Percentiles rank a stretch among this genome's conserved stretches.
phyloP scores from a whole-genome alignment of 2,888 invertebrate genomes.

The Esperia sulphurella region DNA sequence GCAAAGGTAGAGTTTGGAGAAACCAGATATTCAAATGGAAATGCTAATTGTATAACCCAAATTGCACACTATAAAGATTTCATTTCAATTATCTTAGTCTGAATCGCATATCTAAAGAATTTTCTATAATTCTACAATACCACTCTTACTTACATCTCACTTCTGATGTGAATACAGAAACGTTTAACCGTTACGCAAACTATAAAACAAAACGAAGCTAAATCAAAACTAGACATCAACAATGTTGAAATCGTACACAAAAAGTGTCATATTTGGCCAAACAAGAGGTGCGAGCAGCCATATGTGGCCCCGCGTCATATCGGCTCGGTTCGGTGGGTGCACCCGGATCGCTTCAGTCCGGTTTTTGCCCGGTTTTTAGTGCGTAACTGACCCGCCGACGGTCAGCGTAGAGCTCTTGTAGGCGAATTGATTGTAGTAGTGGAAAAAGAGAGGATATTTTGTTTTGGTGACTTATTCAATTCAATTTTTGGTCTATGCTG shows the following conservation, averaged over 20 bases:
- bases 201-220: background rate
- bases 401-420: background rate
- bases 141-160: too few relatives aligned
- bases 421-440: too few relatives aligned
- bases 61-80: too few relatives aligned
- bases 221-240: slow-evolving; percentile 2
- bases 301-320: slow-evolving; percentile 1
- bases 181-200: background rate
- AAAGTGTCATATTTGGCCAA: slow-evolving; percentile 5
- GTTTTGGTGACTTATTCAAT: too few relatives aligned
- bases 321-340: background rate
- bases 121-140: too few relatives aligned
- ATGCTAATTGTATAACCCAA: too few relatives aligned
- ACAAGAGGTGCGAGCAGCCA: slow-evolving; percentile 1
- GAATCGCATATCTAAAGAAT: too few relatives aligned
- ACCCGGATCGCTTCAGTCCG: background rate
- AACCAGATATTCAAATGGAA: too few relatives aligned
- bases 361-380: background rate
- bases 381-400: background rate
- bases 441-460: too few relatives aligned
- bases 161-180: background rate
- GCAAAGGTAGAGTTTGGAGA: too few relatives aligned
- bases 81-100: too few relatives aligned
- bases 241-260: background rate
- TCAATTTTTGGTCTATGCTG: too few relatives aligned